Base-by-base conservation (phyloP, 2,888 invertebrate genomes). In the Euzetes globulus region DNA sequence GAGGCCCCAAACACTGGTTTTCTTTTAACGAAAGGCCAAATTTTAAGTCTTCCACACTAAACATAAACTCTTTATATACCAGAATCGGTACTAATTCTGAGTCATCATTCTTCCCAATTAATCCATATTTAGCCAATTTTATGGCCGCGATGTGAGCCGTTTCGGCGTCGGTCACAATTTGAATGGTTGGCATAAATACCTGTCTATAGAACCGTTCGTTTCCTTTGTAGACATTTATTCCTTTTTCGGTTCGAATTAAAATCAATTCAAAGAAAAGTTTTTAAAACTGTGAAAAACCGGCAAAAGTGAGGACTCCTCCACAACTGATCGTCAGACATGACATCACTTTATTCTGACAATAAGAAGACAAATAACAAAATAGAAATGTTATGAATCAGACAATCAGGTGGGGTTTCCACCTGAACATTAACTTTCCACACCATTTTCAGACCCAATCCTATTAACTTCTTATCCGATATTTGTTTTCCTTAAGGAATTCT, bases 71-170 rank as follows among this genome's bases (percentile, higher is more conserved):
- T 7, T 13, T 63, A 80, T 82, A 83, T 86, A 91, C 91, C 81
- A 94, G 84, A 76, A 86, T 82, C 33, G 85, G 82, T 7, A 13
- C 17, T 5, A 72, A 17, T 7, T 22, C 33, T 2, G 89, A 86
- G 83, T 93, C 91, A 74, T 86, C 81, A 76, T 82, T 84, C 72
- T 87, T 86, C 15, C 90, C 89, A 77, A 92, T 84, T 0, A 94
- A 77, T 27, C 89, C 88, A 84, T 90, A 89, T 83, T 92, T 92
- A 27, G 90, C 88, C 9, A 88, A 87, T 77, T 86, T 82, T 1
- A 97, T 86, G 7, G 91, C 93, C 29, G 92, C 79, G 77, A 87
- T 88, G 81, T 97, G 97, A 1, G 93, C 89, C 71, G 84, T 86
- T 85, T 97, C 97, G 0, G 95, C 90, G 79, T 89, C 89, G 11